Conservation (phyloP, 2,888 invertebrate species). For the Zygothrica quintamaculata region DNA sequence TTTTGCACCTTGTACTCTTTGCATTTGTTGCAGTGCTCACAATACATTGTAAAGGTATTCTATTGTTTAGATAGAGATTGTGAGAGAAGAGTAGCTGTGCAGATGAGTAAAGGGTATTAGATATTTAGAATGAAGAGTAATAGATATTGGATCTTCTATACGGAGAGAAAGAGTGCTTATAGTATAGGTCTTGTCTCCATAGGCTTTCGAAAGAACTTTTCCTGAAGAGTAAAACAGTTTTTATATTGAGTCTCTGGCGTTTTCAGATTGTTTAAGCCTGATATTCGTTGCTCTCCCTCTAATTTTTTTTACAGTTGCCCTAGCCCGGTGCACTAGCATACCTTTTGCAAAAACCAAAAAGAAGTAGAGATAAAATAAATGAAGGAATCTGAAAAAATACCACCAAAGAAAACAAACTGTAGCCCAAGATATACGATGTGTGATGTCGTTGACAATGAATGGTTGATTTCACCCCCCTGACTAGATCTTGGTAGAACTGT, state of each 20-base stretch:
- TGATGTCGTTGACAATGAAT: conserved; percentile 82
- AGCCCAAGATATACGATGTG: conserved; percentile 80
- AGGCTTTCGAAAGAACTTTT: no score
- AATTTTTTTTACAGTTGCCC: conserved; percentile 6
- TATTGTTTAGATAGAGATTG: conserved; percentile 44
- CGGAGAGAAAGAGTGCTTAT: no score
- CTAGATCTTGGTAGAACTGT: conserved; percentile 46
- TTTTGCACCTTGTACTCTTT: conserved; percentile 81
- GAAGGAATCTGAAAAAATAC: conserved; percentile 37
- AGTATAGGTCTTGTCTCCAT: no score
- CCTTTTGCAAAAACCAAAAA: conserved; percentile 43
- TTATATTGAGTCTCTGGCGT: background rate
- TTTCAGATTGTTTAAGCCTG: background rate
- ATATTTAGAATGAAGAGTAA: conserved; percentile 17
- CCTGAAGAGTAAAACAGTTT: no score
- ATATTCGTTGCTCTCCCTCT: background rate
- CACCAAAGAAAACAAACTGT: conserved; percentile 62
- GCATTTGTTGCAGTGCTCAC: conserved; percentile 35
- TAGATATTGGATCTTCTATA: conserved; percentile 3
- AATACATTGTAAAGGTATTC: conserved; percentile 28
- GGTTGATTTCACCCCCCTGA: conserved; percentile 67
- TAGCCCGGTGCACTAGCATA: conserved; percentile 57
- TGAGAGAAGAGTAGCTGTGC: conserved; percentile 23
- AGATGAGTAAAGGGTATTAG: conserved; percentile 43
- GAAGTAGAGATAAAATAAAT: conserved; percentile 30